phyloP scores from a whole-genome alignment of 2,113 vertebrate species.

The Podiceps cristatus region DNA sequence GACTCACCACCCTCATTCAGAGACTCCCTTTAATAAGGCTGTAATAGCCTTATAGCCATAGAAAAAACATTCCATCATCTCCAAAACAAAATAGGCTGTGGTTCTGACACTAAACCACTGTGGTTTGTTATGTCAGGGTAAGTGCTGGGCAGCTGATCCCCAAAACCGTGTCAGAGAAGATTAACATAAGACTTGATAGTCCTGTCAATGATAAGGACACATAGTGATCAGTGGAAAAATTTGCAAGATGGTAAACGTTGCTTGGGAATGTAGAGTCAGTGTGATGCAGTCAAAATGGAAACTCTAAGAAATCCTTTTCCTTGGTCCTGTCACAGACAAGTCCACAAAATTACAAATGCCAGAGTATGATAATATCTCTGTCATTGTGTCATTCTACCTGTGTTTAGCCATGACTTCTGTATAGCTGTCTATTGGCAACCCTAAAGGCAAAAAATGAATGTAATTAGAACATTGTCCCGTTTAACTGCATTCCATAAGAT shows the following conservation, averaged over 20 bases:
- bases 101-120: neutral
- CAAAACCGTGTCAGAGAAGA: neutral
- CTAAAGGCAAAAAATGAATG: neutral
- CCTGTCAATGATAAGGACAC: neutral
- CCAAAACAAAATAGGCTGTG: neutral
- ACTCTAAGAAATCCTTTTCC: neutral
- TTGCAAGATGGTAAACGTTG: neutral
- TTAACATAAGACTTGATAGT: neutral
- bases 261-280: neutral
- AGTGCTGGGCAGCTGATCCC: neutral
- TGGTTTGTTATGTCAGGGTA: neutral
- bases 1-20: neutral
- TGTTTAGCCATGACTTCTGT: neutral
- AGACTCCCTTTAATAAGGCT: neutral
- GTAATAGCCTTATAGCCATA: neutral
- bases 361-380: neutral
- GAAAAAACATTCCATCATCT: neutral
- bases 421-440: neutral
- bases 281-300: neutral
- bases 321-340: neutral
- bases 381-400: neutral
- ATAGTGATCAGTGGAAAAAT: neutral
- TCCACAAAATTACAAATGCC: neutral
- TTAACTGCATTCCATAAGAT: neutral
- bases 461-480: neutral